phyloP scores from a whole-genome alignment of 2,888 invertebrate genomes.

The Hydrotaea diabolus region DNA sequence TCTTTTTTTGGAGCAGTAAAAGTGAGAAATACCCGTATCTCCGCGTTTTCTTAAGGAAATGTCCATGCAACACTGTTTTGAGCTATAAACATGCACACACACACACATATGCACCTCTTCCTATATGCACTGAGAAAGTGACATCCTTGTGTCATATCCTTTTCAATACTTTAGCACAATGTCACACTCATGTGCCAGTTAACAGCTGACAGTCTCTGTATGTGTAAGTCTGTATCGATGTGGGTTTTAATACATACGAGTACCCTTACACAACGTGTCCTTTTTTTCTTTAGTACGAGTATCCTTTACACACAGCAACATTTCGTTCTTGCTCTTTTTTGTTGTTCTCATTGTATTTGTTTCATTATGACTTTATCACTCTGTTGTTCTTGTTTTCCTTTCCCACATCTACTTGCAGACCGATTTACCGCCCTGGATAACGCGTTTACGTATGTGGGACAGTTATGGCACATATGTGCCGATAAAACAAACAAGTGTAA shows the following conservation, averaged over 20 bases:
- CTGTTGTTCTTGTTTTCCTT: conserved; percentile 19
- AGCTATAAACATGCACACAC: too few species aligned
- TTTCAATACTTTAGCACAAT: neutral
- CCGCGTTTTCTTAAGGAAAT: too few species aligned
- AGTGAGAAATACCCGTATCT: too few species aligned
- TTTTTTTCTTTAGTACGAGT: too few species aligned
- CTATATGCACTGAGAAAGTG: too few species aligned
- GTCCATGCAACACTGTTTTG: too few species aligned
- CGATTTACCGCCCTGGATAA: conserved; percentile 84
- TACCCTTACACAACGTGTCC: neutral
- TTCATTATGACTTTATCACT: neutral
- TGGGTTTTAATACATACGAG: too few species aligned
- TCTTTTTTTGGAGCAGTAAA: too few species aligned
- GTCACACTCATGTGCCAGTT: neutral
- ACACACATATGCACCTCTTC: too few species aligned
- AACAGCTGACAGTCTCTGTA: neutral
- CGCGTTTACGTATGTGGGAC: conserved; percentile 88
- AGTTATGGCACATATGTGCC: conserved; percentile 83
- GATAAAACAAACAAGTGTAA: conserved; percentile 78
- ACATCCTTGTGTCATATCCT: conserved; percentile 1
- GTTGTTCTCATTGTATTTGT: neutral
- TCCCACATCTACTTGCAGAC: conserved; percentile 71
- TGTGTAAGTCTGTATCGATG: too few species aligned
- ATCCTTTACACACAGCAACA: too few species aligned
- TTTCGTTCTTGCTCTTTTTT: neutral